Evolutionary conservation across 2,797 vertebrate genomes (phyloP).

Genomic region (Brachymystax lenok): DNA sequence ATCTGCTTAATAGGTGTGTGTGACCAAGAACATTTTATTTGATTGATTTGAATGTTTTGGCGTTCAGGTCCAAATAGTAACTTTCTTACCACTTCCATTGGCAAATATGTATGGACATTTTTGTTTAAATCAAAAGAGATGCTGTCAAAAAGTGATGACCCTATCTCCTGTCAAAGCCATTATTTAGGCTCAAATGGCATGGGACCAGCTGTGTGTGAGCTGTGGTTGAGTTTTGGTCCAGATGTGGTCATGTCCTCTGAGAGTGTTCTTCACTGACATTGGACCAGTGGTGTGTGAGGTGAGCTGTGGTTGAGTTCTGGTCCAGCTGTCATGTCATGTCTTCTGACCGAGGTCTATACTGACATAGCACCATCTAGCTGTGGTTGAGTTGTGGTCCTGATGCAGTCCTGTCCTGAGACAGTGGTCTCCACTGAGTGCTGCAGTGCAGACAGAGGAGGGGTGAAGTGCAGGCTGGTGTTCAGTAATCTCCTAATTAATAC

Average conservation of each 20-base stretch:
- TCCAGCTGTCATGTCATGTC: background rate
- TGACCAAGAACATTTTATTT: too few relatives aligned
- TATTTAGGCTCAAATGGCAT: background rate
- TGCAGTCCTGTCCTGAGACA: background rate
- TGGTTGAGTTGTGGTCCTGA: background rate
- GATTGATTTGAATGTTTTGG: too few relatives aligned
- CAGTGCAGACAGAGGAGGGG: constrained; percentile 11
- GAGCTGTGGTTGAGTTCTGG: background rate
- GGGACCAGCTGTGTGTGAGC: background rate
- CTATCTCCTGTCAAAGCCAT: background rate
- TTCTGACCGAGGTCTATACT: background rate
- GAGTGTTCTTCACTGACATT: background rate
- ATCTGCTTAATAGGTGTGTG: too few relatives aligned
- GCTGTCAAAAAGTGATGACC: too few relatives aligned
- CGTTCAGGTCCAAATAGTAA: too few relatives aligned
- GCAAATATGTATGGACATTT: too few relatives aligned
- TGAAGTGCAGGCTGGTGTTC: constrained; percentile 22
- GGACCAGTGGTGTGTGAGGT: background rate
- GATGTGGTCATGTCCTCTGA: background rate
- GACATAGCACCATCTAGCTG: background rate
- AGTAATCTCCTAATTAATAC: constrained; percentile 49
- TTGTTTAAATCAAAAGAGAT: too few relatives aligned
- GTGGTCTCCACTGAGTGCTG: background rate
- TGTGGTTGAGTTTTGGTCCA: background rate
- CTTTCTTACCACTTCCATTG: too few relatives aligned